These are phyloP conservation scores for Eleutherodactylus coqui DNA, from an alignment of 2,797 vertebrate species.

Conservation along the genomic window DNA sequence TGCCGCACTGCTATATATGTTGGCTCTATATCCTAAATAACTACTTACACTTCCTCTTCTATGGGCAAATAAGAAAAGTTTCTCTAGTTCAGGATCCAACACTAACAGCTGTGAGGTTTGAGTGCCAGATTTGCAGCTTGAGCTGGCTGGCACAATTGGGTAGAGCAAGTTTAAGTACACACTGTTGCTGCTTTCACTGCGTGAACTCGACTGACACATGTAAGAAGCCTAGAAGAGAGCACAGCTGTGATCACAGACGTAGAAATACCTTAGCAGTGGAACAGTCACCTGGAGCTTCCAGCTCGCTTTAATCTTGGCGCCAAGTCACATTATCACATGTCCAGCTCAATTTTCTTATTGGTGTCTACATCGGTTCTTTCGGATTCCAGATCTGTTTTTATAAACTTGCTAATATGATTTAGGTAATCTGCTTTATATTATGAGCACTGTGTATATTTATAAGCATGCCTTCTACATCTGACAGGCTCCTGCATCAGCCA, in stretches of 20 bases:
- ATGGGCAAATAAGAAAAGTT: not conserved
- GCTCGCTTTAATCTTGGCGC: slow-evolving; percentile 44
- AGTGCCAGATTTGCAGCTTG: slow-evolving; percentile 25
- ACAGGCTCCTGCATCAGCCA: not conserved
- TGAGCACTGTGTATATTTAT: not conserved
- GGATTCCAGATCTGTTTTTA: slow-evolving; percentile 36
- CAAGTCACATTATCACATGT: slow-evolving; percentile 50
- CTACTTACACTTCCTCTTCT: not conserved
- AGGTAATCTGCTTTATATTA: slow-evolving; percentile 23
- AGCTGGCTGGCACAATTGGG: slow-evolving; percentile 48
- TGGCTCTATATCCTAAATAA: not conserved
- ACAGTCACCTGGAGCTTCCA: slow-evolving; percentile 48
- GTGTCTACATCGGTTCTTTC: not conserved
- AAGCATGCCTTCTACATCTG: not conserved
- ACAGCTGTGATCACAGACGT: slow-evolving; percentile 56
- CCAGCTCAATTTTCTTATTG: slow-evolving; percentile 31
- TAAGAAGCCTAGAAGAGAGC: slow-evolving; percentile 31
- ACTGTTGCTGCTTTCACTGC: slow-evolving; percentile 20
- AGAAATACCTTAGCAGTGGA: slow-evolving; percentile 47
- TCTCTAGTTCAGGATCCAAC: not conserved
- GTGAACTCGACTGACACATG: slow-evolving; percentile 21
- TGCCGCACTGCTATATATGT: not conserved
- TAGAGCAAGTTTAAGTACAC: not conserved
- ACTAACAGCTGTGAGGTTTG: slow-evolving; percentile 21
- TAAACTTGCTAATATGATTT: slow-evolving; percentile 35